Conservation (phyloP, 2,888 invertebrate species). For the Thyatira batis region DNA sequence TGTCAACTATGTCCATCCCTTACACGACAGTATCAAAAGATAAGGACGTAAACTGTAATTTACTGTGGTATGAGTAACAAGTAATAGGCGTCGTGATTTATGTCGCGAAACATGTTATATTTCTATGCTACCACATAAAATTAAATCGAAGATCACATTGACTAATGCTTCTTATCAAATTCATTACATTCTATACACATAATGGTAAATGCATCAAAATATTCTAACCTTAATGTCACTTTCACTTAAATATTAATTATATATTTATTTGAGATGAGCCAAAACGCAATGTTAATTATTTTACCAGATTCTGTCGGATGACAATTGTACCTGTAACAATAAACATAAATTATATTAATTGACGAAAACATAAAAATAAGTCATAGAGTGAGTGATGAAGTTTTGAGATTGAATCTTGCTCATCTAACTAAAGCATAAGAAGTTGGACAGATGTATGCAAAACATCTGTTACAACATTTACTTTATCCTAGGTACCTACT, state of each 20-base stretch:
- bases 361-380: not conserved
- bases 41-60: slow-evolving; percentile 12
- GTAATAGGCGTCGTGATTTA: slow-evolving; percentile 1
- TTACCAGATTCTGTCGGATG: slow-evolving; percentile 3
- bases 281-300: slow-evolving; percentile 20
- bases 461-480: too few species aligned
- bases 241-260: slow-evolving; percentile 2
- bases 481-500: too few species aligned
- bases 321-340: not conserved
- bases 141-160: not conserved
- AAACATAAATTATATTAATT: not conserved
- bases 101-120: not conserved
- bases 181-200: too few species aligned
- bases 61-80: not conserved
- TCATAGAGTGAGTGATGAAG: not conserved
- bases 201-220: not conserved
- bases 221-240: too few species aligned
- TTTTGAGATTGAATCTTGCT: too few species aligned
- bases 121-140: not conserved
- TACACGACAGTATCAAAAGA: slow-evolving; percentile 21
- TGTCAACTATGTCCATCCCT: slow-evolving; percentile 31
- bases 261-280: slow-evolving; percentile 38
- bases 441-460: too few species aligned
- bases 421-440: too few species aligned
- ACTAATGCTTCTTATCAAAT: too few species aligned